phyloP scores from a whole-genome alignment of 1,140 invertebrate species.

The Proctacanthus coquilletti region DNA sequence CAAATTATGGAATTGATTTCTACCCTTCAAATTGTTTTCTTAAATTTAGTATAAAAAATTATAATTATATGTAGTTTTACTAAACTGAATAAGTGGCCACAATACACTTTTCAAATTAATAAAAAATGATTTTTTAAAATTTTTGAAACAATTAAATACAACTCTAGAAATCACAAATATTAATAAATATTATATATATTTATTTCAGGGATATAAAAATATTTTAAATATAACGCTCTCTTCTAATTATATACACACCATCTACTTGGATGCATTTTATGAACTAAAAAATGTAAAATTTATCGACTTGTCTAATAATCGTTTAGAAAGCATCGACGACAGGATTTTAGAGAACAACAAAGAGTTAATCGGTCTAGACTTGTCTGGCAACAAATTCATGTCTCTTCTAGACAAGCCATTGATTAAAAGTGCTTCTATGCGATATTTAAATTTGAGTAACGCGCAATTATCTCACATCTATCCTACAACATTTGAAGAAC shows the following conservation, averaged over 20 bases:
- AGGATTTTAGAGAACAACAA: conserved; percentile 15
- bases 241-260: conserved; percentile 20
- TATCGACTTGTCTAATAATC: conserved; percentile 24
- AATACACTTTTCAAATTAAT: background rate
- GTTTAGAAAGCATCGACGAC: conserved; percentile 21
- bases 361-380: background rate
- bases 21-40: background rate
- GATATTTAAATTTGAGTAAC: conserved; percentile 18
- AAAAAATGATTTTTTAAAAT: background rate
- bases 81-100: background rate
- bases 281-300: conserved; percentile 12
- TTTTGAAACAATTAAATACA: background rate
- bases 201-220: conserved; percentile 14
- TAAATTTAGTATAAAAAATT: conserved; percentile 1
- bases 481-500: conserved; percentile 9
- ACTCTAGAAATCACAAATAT: background rate
- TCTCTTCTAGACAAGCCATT: conserved; percentile 12
- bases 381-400: conserved; percentile 21
- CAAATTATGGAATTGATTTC: background rate
- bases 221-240: conserved; percentile 16
- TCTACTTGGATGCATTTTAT: conserved; percentile 19
- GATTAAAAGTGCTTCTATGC: conserved; percentile 14
- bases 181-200: background rate
- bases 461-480: conserved; percentile 20
- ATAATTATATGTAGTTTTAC: background rate